Evolutionary conservation across 2,113 vertebrate genomes (phyloP).

Genomic region (Tonatia bakeri): DNA sequence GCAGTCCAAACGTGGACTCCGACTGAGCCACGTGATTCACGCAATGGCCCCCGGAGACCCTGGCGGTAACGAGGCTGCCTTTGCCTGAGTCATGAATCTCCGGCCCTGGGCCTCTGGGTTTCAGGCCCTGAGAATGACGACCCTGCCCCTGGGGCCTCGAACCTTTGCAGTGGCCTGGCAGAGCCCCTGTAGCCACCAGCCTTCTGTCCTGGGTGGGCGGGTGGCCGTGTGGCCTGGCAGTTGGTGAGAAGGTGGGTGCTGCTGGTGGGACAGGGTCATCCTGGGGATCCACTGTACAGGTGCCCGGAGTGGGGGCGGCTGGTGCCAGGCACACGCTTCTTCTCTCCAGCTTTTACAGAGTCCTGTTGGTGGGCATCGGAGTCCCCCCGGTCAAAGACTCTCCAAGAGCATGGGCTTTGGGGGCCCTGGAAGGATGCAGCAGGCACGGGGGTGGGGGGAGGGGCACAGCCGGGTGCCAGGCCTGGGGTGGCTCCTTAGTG

Average conservation of each 20-base stretch:
- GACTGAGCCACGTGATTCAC: neutral
- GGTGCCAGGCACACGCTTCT: fast-evolving
- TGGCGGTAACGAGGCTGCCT: neutral
- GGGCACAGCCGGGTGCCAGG: neutral
- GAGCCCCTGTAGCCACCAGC: neutral
- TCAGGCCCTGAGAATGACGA: neutral
- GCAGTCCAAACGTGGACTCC: neutral
- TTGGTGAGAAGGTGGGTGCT: neutral
- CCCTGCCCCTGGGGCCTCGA: neutral
- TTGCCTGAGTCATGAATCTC: neutral
- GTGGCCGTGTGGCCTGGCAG: neutral
- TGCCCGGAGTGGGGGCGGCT: too few relatives aligned
- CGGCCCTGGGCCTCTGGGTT: neutral
- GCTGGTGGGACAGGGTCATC: fast-evolving
- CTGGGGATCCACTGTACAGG: fast-evolving
- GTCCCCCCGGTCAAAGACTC: fast-evolving
- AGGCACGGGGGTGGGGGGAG: too few relatives aligned
- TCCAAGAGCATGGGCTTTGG: fast-evolving
- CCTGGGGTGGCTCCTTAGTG: neutral
- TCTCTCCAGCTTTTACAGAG: neutral
- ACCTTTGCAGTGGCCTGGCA: neutral
- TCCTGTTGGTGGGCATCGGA: fast-evolving
- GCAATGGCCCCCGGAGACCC: neutral
- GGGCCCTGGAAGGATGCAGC: neutral
- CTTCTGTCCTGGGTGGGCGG: neutral